phyloP scores from a whole-genome alignment of 1,140 invertebrate species.

The Drosophila willistoni region DNA sequence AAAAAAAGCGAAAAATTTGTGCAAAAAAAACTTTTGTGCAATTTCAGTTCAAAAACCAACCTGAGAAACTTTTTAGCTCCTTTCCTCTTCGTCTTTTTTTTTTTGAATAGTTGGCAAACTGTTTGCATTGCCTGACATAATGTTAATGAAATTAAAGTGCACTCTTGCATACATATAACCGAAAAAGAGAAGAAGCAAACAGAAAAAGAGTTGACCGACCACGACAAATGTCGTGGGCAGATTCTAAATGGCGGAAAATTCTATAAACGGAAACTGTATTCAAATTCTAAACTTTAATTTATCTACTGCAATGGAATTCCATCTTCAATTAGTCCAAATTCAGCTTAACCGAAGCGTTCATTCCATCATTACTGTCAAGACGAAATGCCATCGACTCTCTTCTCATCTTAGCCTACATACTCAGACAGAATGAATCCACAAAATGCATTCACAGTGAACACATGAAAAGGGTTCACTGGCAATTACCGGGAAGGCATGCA shows the following conservation, averaged over 20 bases:
- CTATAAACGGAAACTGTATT: background rate
- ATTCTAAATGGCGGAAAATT: background rate
- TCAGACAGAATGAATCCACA: conserved; percentile 21
- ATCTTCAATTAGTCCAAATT: background rate
- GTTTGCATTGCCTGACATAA: conserved; percentile 25
- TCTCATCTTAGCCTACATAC: conserved; percentile 24
- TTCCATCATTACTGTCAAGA: conserved; percentile 52
- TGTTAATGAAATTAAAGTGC: conserved; percentile 51
- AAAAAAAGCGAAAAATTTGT: conserved; percentile 35
- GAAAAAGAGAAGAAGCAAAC: background rate
- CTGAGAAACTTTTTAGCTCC: background rate
- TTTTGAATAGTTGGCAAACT: background rate
- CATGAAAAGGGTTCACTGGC: conserved; percentile 56
- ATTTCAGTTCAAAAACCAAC: background rate
- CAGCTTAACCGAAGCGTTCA: conserved; percentile 42
- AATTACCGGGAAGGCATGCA: conserved; percentile 5
- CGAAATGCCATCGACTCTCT: conserved; percentile 29
- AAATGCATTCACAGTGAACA: conserved; percentile 46
- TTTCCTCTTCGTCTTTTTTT: conserved; percentile 20
- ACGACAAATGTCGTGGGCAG: background rate
- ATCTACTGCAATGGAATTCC: background rate
- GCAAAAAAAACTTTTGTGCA: conserved; percentile 36
- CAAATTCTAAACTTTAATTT: background rate
- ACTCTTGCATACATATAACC: background rate
- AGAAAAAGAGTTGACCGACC: background rate